Conservation (phyloP, 2,888 invertebrate species). For the Ophioninae sp. region DNA sequence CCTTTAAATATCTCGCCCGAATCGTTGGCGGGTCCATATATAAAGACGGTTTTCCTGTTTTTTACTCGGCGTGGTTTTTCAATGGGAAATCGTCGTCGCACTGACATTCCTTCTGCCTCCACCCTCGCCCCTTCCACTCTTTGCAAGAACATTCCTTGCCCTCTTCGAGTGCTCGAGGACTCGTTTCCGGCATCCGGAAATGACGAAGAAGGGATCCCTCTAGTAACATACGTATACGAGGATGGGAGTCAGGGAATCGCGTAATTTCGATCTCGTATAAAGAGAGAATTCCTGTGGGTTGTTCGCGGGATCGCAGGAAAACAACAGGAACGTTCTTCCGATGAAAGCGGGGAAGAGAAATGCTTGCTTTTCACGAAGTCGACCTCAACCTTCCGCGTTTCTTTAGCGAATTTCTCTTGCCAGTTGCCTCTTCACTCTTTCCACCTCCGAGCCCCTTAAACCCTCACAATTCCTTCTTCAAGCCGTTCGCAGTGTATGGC, state of each 20-base stretch:
- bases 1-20: not conserved
- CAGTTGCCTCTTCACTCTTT: conserved; percentile 27
- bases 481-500: conserved; percentile 4
- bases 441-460: not conserved
- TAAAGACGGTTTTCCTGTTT: not conserved
- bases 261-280: conserved; percentile 43
- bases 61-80: not conserved
- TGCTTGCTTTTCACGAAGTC: conserved; percentile 13
- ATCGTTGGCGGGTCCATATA: not conserved
- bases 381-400: conserved; percentile 14
- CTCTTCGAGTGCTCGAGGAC: conserved; percentile 12
- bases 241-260: not conserved
- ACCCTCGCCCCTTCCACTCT: not conserved
- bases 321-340: conserved; percentile 33
- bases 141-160: conserved; percentile 30
- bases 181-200: conserved; percentile 11
- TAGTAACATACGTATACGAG: conserved; percentile 34
- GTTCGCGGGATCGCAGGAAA: conserved; percentile 32
- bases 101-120: conserved; percentile 4
- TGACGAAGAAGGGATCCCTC: conserved; percentile 31
- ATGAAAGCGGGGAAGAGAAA: conserved; percentile 28
- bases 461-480: not conserved
- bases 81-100: not conserved
- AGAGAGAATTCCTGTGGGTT: conserved; percentile 30
- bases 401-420: conserved; percentile 42